phyloP scores from a whole-genome alignment of 2,113 vertebrate genomes.

The Rhea americana region DNA sequence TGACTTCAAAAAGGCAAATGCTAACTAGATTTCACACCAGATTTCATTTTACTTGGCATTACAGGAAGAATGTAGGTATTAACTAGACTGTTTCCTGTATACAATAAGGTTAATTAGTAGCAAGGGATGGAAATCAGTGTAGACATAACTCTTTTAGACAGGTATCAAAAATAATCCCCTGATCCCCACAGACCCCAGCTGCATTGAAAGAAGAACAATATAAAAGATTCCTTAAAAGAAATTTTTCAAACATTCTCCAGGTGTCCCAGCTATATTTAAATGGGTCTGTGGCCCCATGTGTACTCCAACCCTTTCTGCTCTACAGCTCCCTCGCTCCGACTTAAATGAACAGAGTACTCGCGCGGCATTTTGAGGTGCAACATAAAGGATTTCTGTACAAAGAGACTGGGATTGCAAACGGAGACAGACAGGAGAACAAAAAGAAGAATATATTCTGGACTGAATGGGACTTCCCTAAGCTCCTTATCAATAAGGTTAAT shows the following conservation, averaged over 20 bases:
- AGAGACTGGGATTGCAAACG: slow-evolving; percentile 58
- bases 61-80: slow-evolving; percentile 84
- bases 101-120: slow-evolving; percentile 84
- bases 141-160: slow-evolving; percentile 86
- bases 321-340: slow-evolving; percentile 48
- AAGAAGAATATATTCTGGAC: slow-evolving; percentile 69
- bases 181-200: slow-evolving; percentile 78
- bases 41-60: slow-evolving; percentile 84
- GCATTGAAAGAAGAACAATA: slow-evolving; percentile 77
- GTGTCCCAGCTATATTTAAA: slow-evolving; percentile 71
- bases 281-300: slow-evolving; percentile 33
- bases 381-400: slow-evolving; percentile 70
- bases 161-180: slow-evolving; percentile 85
- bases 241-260: slow-evolving; percentile 80
- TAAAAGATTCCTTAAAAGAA: slow-evolving; percentile 78
- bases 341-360: slow-evolving; percentile 62
- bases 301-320: slow-evolving; percentile 39
- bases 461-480: slow-evolving; percentile 82
- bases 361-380: slow-evolving; percentile 69
- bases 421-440: slow-evolving; percentile 77
- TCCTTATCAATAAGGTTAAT: slow-evolving; percentile 87
- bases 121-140: slow-evolving; percentile 79
- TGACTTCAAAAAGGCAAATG: slow-evolving; percentile 83
- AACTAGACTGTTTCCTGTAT: slow-evolving; percentile 82
- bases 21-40: slow-evolving; percentile 84